Percentiles rank a stretch among this genome's conserved stretches.
phyloP scores from a whole-genome alignment of 2,888 invertebrate genomes.

The Pyrrhosoma nymphula region DNA sequence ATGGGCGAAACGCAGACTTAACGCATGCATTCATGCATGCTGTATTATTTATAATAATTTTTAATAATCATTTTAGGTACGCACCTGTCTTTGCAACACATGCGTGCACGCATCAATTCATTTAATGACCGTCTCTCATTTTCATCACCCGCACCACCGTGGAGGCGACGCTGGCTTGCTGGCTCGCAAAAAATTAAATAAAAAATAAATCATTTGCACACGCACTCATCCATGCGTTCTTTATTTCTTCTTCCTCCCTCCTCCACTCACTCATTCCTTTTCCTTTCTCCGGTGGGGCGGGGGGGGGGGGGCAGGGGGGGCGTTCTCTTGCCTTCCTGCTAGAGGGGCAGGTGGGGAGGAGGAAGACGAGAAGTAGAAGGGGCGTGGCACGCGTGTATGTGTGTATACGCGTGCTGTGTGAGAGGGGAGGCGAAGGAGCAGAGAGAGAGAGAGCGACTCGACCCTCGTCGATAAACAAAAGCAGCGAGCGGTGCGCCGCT shows the following conservation, averaged over 20 bases:
- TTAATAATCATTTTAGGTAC: background rate
- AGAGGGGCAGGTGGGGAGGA: background rate
- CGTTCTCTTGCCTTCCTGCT: background rate
- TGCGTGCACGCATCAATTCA: background rate
- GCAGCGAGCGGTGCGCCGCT: background rate
- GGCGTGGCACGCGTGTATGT: background rate
- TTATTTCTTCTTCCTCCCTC: background rate
- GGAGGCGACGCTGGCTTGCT: background rate
- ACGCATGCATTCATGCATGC: background rate
- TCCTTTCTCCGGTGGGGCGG: background rate
- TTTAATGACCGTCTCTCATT: conserved; percentile 36
- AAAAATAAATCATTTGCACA: background rate
- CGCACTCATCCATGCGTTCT: background rate
- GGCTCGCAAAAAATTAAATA: background rate
- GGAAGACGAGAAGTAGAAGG: background rate
- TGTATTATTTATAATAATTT: background rate
- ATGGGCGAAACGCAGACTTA: background rate
- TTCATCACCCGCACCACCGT: background rate
- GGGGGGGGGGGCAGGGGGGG: too few species aligned
- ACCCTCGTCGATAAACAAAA: conserved; percentile 39
- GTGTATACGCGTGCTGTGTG: background rate
- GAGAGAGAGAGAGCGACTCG: background rate
- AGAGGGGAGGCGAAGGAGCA: background rate
- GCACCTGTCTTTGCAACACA: background rate
- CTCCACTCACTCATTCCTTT: background rate